Evolutionary conservation across 2,888 invertebrate species (phyloP), one percentile per base, ranked within the genome.

Genomic region (Xiphydria camelus): DNA sequence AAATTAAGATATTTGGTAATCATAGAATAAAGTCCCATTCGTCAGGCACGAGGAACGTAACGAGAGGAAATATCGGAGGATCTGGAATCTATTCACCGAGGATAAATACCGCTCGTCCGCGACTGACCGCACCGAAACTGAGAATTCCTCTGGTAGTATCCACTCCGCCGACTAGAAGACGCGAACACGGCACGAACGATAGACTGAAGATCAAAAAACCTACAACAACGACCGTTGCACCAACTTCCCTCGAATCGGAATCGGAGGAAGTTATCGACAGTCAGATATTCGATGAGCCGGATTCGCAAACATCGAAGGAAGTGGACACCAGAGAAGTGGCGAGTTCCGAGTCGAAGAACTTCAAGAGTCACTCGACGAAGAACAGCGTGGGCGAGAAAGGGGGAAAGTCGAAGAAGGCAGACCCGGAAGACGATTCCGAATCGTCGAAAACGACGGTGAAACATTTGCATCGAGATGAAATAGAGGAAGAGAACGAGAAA

Each of bases 301-400:
- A 60, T 14, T 55, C 55, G 0, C 54, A 43, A 14, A 57, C 57
- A 4, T 54, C 56, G 1, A 60, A 64, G 18, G 61, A 57, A 9
- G 18, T 61, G 3, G 61, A 57, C 4, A 51, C 52, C 6, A 49
- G 56, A 20, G 57, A 54, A 4, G 42, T 58, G 1, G 49, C 42
- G 1, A 37, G 51, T 4, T 37, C 12, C 4, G 45, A 48, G 5
- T 44, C 33, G 1, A 53, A 47, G 10, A 49, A 54, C 10, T 40
- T 23, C 4, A 26, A 26, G 10, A 26, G 14, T 7, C 5, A 26
- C 14, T 26, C 14, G 26, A n/a, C 12, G 12, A 10, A 26, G 6
- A 14, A 7, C 26, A 14, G 35, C 4, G 2, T 33, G 33, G 51
- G 29, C 18, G 18, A 32, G 10, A n/a, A n/a, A n/a, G n/a, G n/a